phyloP scores from a whole-genome alignment of 2,113 vertebrate species.

The Mus spicilegus region DNA sequence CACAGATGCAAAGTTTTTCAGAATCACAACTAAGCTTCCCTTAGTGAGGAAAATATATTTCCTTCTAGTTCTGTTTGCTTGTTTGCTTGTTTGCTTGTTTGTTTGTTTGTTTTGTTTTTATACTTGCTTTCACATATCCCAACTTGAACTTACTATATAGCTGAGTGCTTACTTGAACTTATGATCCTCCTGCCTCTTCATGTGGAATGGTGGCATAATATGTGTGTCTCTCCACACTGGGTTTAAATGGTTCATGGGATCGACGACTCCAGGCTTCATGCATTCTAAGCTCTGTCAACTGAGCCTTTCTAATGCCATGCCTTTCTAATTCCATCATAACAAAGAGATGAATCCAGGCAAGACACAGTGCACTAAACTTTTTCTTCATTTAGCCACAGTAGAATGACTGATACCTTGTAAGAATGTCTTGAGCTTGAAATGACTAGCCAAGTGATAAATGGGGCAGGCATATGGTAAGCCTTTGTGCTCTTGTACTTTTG shows the following conservation, averaged over 20 bases:
- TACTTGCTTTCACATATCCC: not conserved
- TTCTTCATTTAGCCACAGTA: not conserved
- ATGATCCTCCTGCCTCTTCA: too few relatives aligned
- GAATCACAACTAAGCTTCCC: not conserved
- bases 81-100: not conserved
- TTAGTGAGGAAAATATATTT: not conserved
- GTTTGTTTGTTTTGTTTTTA: not conserved
- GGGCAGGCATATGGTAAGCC: not conserved
- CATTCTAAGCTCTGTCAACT: not conserved
- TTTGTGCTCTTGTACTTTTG: not conserved
- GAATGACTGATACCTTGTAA: not conserved
- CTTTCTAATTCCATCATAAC: not conserved
- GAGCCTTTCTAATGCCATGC: too few relatives aligned
- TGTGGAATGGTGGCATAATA: too few relatives aligned
- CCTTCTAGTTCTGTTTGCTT: not conserved
- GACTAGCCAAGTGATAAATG: not conserved
- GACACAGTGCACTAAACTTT: not conserved
- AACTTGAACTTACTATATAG: not conserved
- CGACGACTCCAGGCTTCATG: rapidly evolving
- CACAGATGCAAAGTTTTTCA: not conserved
- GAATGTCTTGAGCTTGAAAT: not conserved
- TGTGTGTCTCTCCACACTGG: not conserved
- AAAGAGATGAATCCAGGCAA: not conserved
- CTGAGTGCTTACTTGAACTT: not conserved
- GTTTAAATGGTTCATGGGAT: not conserved